Base-by-base conservation (phyloP, 2,113 vertebrate species). In the Chroicocephalus ridibundus region DNA sequence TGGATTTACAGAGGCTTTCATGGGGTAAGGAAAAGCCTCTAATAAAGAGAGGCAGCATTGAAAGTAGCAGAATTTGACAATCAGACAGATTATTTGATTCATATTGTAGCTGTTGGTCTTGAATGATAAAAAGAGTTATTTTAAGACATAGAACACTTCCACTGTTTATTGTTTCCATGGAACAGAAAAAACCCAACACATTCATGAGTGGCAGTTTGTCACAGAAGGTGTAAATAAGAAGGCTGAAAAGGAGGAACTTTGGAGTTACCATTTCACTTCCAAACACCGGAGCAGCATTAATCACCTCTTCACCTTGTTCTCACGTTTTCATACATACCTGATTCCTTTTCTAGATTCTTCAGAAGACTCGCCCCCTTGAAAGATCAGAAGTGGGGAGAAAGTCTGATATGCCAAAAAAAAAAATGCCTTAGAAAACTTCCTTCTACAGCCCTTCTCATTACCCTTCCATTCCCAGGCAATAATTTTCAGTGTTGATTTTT, bases 101-200 rank as follows among this genome's bases (percentile, higher is more conserved):
- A 36, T 44, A 15, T 51, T 86, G 24, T 13, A 90, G 14, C 4
- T 46, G 47, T 72, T 70, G 21, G 2, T 86, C 57, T 66, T 64
- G 46, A 92, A 82, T 83, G 36, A 90, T 72, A 90, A 89, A 91
- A 88, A 29, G 13, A 82, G 20, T 62, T 87, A 42, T 77, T 94
- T 92, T 87, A 82, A 94, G 54, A 71, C 10, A 4, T 2, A 65
- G 55, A 75, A 52, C 6, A 14, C 7, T 90, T 93, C 34, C 20
- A 42, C 25, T 70, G 36, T 61, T 92, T n/a, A 9, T 57, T 58
- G 22, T 61, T 83, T 77, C 20, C 13, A 34, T 20, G n/a, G 26
- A 71, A 68, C 6, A 80, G 32, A 47, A 86, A 87, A 80, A 27
- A 1, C 0, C 0, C 13, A 40, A 18, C 20, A 64, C 68, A 57